These are phyloP conservation scores for Mimachlamys varia DNA, from an alignment of 2,888 invertebrate species.

Conservation along the genomic window DNA sequence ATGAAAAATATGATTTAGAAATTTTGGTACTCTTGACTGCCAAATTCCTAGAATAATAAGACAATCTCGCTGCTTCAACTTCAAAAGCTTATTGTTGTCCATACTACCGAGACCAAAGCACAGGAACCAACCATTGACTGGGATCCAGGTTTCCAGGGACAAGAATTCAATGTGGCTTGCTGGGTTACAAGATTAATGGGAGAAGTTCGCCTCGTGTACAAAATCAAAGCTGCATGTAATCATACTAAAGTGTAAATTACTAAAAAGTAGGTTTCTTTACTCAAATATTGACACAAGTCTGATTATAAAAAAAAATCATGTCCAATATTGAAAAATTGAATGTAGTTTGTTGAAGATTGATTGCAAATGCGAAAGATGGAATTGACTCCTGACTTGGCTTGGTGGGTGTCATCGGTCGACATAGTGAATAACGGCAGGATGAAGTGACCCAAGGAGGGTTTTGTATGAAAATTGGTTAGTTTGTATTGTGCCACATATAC, in stretches of 20 bases:
- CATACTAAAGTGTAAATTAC: neutral
- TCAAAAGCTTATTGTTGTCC: neutral
- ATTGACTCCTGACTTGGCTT: neutral
- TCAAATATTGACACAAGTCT: slow-evolving; percentile 8
- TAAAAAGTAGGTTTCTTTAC: neutral
- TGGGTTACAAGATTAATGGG: neutral
- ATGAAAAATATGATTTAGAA: neutral
- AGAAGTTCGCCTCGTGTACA: neutral
- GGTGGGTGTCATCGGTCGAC: neutral
- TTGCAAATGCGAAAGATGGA: neutral
- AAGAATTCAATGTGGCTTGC: neutral
- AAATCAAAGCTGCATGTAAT: neutral
- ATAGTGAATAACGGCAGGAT: neutral
- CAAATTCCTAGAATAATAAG: neutral
- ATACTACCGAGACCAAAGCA: neutral
- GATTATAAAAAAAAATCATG: neutral
- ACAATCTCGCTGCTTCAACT: neutral
- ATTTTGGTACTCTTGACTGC: neutral
- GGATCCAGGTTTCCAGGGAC: neutral
- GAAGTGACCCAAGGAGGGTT: slow-evolving; percentile 9
- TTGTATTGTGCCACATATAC: slow-evolving; percentile 3
- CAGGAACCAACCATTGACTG: neutral
- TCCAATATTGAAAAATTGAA: neutral
- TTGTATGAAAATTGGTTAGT: slow-evolving; percentile 22
- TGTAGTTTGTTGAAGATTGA: slow-evolving; percentile 1